Evolutionary conservation across 2,113 vertebrate genomes (phyloP).

Genomic region (Clupea harengus): DNA sequence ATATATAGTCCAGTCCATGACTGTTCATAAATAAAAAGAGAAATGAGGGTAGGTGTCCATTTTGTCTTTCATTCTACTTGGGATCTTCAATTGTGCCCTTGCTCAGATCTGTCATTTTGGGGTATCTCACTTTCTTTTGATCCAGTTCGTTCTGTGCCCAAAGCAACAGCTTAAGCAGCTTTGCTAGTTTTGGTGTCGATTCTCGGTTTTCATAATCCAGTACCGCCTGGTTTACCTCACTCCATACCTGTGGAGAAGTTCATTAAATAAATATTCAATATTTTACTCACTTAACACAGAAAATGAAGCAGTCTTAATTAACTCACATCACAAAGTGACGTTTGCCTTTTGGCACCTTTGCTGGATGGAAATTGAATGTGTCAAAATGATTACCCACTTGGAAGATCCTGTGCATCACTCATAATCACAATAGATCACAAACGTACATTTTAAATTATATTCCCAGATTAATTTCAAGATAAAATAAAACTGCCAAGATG

Average conservation of each 20-base stretch:
- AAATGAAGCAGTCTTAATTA: background rate
- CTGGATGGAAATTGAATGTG: background rate
- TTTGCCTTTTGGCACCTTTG: background rate
- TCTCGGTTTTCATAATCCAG: conserved; percentile 91
- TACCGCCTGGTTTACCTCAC: conserved; percentile 98
- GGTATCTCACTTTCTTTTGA: conserved; percentile 99
- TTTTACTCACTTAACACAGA: background rate
- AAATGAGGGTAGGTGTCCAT: conserved; percentile 50
- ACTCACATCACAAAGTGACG: background rate
- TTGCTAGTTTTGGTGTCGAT: conserved; percentile 96
- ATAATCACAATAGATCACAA: no score
- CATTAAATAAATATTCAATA: background rate
- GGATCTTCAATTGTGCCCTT: conserved; percentile 95
- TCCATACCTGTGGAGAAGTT: conserved; percentile 83
- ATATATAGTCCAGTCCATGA: conserved; percentile 71
- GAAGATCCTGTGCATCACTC: no score
- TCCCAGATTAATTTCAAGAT: background rate
- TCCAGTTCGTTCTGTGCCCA: conserved; percentile 99
- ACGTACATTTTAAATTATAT: no score
- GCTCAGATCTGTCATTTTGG: conserved; percentile 99
- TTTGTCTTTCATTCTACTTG: conserved; percentile 78
- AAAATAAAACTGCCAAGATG: background rate
- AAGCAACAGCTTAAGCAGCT: conserved; percentile 93
- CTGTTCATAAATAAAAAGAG: conserved; percentile 71
- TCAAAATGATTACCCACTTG: no score